Evolutionary conservation across 2,888 invertebrate genomes (phyloP).

Genomic region (Lingula anatina): DNA sequence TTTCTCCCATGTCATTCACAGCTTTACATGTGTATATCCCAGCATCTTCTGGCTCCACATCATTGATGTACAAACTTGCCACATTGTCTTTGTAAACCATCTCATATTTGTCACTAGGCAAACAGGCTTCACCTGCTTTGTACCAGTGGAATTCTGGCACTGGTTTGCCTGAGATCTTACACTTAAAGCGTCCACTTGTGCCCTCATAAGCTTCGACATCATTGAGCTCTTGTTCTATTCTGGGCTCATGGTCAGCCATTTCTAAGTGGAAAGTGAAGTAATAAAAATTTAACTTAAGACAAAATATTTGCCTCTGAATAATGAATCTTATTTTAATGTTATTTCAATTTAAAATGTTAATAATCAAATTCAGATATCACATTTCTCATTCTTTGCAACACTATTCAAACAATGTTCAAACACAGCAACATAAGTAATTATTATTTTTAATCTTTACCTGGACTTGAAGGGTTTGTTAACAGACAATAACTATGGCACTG

Average conservation of each 20-base stretch:
- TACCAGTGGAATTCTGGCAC: conserved; percentile 44
- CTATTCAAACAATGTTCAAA: too few relatives aligned
- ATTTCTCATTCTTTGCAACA: too few relatives aligned
- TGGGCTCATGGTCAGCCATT: conserved; percentile 58
- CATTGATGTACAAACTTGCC: conserved; percentile 62
- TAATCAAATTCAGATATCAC: background rate
- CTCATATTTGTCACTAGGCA: conserved; percentile 35
- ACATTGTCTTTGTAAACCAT: conserved; percentile 42
- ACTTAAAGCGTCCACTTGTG: conserved; percentile 39
- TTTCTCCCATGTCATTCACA: conserved; percentile 40
- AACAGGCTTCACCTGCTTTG: conserved; percentile 10
- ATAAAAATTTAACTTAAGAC: background rate
- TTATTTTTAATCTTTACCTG: too few relatives aligned
- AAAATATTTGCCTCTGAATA: background rate
- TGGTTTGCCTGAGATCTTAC: conserved; percentile 47
- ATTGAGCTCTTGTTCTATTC: conserved; percentile 66
- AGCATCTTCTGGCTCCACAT: conserved; percentile 39
- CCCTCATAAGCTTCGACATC: conserved; percentile 57
- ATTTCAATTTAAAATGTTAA: background rate
- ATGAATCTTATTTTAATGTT: background rate
- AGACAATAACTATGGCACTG: too few relatives aligned
- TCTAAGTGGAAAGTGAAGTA: conserved; percentile 19
- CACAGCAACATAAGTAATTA: too few relatives aligned
- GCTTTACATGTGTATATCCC: conserved; percentile 46
- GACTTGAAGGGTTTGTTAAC: too few relatives aligned